A percentile compares a stretch with the other conserved stretches of the same genome.
Evolutionary conservation across 2,797 vertebrate species (phyloP).

Genomic region (Premnoplex brunnescens): DNA sequence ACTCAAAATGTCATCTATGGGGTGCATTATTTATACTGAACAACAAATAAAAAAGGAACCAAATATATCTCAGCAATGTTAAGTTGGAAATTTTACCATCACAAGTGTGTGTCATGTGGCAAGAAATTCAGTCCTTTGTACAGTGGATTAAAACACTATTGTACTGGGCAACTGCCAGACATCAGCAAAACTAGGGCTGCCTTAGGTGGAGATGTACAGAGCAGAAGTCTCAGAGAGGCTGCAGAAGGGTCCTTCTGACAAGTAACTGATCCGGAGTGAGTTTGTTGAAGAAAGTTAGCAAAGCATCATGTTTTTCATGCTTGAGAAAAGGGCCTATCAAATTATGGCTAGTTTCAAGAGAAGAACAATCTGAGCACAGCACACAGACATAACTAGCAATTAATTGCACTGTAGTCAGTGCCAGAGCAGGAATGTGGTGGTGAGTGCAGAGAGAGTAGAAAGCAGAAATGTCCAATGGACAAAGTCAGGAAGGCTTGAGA

Average conservation of each 20-base stretch:
- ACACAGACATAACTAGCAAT: background rate
- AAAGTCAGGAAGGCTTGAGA: background rate
- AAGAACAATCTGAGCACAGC: background rate
- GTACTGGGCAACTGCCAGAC: background rate
- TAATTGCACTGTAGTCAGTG: background rate
- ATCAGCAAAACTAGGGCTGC: background rate
- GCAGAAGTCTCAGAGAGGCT: background rate
- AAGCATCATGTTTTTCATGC: background rate
- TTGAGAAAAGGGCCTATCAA: background rate
- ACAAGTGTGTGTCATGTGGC: background rate
- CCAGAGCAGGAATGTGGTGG: background rate
- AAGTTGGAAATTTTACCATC: background rate
- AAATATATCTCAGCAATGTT: background rate
- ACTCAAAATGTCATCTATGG: background rate
- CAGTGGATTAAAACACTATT: background rate
- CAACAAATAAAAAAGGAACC: background rate
- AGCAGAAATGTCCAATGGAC: background rate
- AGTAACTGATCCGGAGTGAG: background rate
- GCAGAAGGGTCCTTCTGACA: background rate
- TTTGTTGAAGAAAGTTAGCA: background rate
- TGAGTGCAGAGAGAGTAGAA: background rate
- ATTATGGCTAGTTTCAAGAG: background rate
- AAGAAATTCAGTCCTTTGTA: background rate
- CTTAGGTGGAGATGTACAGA: background rate
- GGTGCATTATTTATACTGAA: background rate